A percentile compares a stretch with the other conserved stretches of the same genome.
Conservation (phyloP, 2,797 vertebrate genomes). For the Sebastes elongatus region DNA sequence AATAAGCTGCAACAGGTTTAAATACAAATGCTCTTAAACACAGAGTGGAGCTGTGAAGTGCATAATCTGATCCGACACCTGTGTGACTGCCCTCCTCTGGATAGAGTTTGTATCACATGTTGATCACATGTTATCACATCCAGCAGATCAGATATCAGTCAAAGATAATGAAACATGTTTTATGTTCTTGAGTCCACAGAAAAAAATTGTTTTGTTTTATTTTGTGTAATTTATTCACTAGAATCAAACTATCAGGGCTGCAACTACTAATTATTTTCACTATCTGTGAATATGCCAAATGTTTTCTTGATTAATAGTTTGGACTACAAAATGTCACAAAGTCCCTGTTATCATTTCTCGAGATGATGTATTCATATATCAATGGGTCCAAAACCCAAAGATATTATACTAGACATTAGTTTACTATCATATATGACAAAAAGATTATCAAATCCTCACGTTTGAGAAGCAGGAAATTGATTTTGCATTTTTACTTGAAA, state of each 20-base stretch:
- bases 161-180: neutral
- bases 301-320: neutral
- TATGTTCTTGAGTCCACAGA: neutral
- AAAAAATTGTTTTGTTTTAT: neutral
- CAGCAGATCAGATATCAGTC: neutral
- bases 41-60: neutral
- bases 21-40: neutral
- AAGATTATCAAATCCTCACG: neutral
- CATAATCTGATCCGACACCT: neutral
- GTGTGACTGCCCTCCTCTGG: conserved; percentile 38
- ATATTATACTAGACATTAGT: neutral
- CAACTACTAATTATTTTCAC: neutral
- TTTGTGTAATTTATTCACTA: neutral
- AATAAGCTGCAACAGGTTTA: neutral
- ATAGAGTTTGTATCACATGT: neutral
- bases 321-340: neutral
- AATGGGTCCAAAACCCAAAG: neutral
- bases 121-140: neutral
- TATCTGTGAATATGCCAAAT: neutral
- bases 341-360: neutral
- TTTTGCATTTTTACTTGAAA: neutral
- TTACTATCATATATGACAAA: neutral
- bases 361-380: neutral
- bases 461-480: neutral
- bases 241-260: neutral